Evolutionary conservation across 2,888 invertebrate species (phyloP), one percentile per base, ranked within the genome.

Genomic region (Crossocerus cetratus): DNA sequence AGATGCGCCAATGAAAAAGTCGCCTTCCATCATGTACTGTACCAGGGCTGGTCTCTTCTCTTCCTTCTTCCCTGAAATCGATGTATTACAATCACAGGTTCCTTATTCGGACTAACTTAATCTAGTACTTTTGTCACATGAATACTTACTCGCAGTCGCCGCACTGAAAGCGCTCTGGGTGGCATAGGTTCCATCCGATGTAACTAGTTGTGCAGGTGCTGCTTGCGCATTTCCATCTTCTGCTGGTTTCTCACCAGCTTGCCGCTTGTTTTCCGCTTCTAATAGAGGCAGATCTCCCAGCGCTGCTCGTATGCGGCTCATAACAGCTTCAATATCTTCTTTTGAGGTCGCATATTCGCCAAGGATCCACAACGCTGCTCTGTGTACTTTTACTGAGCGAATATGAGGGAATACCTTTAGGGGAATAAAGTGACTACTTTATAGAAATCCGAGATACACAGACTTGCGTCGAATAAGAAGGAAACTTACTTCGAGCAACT

Each of bases 161-260:
- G 96, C 92, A 87, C 96, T 98, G 91, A 99, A 98, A 54, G 98
- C 99, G 78, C 98, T 98, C 91, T 99, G 99, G 2, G 98, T 96
- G 23, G 99, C 99, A 91, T 99, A 99, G 0, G 99, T 99, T 20
- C 99, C 99, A 92, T 99, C 99, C 44, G 99, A 99, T 57, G 99
- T 99, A 54, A 99, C 98, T 72, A 97, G 91, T 84, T 94, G 95
- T 43, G 94, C 93, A 2, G 90, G 88, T 42, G 81, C 72, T n/a
- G 80, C 54, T 72, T 86, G 86, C 2, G 82, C 79, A 11, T 66
- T 83, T 5, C 76, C 84, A 58, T 87, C 87, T 63, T 94, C 93
- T 20, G 93, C 92, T 4, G 92, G 89, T 80, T 92, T 92, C 59
- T 95, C 95, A 3, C 96, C 96, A n/a, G 95, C 92, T 65, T 95